Conservation (phyloP, 2,888 invertebrate genomes). For the Synergus laeviventris region DNA sequence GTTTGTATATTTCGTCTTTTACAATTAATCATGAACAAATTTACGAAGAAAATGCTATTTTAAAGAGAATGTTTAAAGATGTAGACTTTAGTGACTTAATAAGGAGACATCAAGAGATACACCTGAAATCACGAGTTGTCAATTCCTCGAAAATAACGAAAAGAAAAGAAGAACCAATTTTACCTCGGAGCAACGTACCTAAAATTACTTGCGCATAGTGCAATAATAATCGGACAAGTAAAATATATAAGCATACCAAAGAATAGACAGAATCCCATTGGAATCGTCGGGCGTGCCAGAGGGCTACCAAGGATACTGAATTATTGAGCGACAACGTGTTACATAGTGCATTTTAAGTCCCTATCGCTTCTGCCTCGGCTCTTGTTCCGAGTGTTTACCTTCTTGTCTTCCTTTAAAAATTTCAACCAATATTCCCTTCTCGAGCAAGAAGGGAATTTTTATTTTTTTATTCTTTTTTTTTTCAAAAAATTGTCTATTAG, state of each 20-base stretch:
- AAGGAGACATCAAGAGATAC: too few species aligned
- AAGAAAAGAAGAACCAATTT: background rate
- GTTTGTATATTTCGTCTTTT: too few species aligned
- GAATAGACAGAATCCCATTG: slow-evolving; percentile 28
- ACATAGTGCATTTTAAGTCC: slow-evolving; percentile 32
- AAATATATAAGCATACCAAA: slow-evolving; percentile 6
- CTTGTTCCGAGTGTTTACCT: slow-evolving; percentile 10
- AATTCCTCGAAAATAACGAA: too few species aligned
- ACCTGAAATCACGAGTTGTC: too few species aligned
- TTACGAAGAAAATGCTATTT: too few species aligned
- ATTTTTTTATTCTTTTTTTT: too few species aligned
- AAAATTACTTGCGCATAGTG: slow-evolving; percentile 13
- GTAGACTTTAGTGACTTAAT: too few species aligned
- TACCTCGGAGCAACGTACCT: background rate
- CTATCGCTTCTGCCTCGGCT: slow-evolving; percentile 18
- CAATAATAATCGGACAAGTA: slow-evolving; percentile 20
- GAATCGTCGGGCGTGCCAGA: slow-evolving; percentile 22
- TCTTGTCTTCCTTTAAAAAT: slow-evolving; percentile 14
- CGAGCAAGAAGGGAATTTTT: background rate
- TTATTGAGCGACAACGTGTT: slow-evolving; percentile 37
- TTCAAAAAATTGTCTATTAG: background rate
- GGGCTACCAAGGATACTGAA: slow-evolving; percentile 27
- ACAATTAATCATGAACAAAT: too few species aligned
- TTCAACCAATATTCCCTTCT: slow-evolving; percentile 8
- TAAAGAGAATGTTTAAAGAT: too few species aligned